Conservation (phyloP, 2,888 invertebrate species). For the Pterostichus madidus region DNA sequence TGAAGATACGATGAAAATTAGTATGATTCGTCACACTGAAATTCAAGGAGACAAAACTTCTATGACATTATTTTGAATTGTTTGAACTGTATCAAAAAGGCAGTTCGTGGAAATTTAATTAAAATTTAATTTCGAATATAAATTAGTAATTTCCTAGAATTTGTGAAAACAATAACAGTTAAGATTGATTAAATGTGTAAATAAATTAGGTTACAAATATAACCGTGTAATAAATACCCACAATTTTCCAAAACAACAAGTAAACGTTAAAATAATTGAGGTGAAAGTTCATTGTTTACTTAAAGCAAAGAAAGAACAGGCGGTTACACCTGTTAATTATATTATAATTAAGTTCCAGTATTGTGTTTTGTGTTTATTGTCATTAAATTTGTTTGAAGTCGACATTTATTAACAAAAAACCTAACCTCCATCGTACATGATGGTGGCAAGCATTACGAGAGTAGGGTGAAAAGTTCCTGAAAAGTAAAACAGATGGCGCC, state of each 20-base stretch:
- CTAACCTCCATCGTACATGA: not conserved
- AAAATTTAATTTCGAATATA: not conserved
- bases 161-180: no score
- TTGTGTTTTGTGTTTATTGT: not conserved
- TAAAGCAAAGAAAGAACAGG: not conserved
- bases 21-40: constrained; percentile 2
- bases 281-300: constrained; percentile 5
- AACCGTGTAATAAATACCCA: no score
- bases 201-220: no score
- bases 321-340: not conserved
- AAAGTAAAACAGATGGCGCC: no score
- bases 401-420: constrained; percentile 19
- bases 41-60: no score
- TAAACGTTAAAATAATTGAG: constrained; percentile 1
- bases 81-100: not conserved
- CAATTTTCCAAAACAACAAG: not conserved
- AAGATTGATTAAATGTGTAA: no score
- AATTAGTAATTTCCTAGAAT: not conserved
- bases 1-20: not conserved
- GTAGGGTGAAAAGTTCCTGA: no score
- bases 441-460: not conserved
- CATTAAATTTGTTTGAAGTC: not conserved
- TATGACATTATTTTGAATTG: no score
- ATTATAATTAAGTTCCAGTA: not conserved
- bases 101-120: constrained; percentile 5